phyloP scores from a whole-genome alignment of 92 coral and sea anemone species.

The Meandrina meandrites region DNA sequence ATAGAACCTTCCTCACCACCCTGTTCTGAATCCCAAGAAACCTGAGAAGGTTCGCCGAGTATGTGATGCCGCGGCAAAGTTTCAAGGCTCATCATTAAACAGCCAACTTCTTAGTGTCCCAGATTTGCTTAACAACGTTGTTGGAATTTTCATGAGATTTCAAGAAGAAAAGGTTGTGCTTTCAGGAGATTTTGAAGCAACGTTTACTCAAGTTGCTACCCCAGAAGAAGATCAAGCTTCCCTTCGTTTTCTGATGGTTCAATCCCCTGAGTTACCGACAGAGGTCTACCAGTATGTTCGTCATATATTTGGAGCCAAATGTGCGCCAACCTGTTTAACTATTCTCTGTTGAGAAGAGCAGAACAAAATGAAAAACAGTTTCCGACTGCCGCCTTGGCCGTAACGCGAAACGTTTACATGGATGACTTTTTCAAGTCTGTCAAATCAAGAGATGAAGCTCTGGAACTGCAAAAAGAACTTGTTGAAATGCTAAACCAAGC shows the following conservation, averaged over 20 bases:
- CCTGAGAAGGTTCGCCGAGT: slow-evolving; percentile 56
- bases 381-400: too few species aligned
- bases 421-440: too few species aligned
- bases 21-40: slow-evolving; percentile 37
- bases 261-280: slow-evolving; percentile 30
- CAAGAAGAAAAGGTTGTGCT: slow-evolving; percentile 49
- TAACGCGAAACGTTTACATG: too few species aligned
- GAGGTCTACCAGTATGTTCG: too few species aligned
- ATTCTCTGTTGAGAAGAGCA: too few species aligned
- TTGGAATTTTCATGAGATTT: slow-evolving; percentile 41
- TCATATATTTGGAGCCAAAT: too few species aligned
- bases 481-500: too few species aligned
- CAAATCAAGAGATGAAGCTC: too few species aligned
- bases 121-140: slow-evolving; percentile 41
- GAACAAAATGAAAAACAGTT: too few species aligned
- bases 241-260: slow-evolving; percentile 55
- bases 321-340: too few species aligned
- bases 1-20: slow-evolving; percentile 47
- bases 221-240: slow-evolving; percentile 48
- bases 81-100: slow-evolving; percentile 51
- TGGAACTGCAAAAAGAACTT: too few species aligned
- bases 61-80: slow-evolving; percentile 57
- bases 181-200: slow-evolving; percentile 63
- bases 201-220: slow-evolving; percentile 60
- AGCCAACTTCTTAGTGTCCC: slow-evolving; percentile 55